phyloP scores from a whole-genome alignment of 2,797 vertebrate species.

The Sebastiscus albofasciatus region DNA sequence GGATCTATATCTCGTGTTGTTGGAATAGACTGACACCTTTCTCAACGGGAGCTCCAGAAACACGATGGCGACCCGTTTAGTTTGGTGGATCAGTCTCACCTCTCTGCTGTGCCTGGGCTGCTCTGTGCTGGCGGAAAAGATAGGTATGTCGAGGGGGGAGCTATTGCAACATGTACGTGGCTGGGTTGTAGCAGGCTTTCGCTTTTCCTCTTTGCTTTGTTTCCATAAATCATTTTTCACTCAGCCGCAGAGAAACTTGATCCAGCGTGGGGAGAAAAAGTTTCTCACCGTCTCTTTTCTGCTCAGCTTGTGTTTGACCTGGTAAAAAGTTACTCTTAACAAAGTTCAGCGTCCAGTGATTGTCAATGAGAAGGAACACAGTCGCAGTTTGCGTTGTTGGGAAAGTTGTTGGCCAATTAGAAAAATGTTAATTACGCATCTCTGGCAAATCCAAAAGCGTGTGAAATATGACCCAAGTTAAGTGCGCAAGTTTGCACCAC shows the following conservation, averaged over 20 bases:
- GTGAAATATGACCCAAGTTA: not conserved
- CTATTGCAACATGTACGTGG: not conserved
- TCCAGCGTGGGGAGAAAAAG: constrained; percentile 49
- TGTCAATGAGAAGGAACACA: not conserved
- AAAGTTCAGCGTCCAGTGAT: not conserved
- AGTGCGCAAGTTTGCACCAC: constrained; percentile 8
- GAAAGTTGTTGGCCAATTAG: not conserved
- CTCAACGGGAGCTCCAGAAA: constrained; percentile 28
- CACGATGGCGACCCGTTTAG: constrained; percentile 73
- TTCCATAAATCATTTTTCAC: constrained; percentile 18
- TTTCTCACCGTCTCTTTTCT: constrained; percentile 41
- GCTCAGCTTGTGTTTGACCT: constrained; percentile 19
- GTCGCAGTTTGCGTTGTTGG: not conserved
- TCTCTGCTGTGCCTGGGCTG: constrained; percentile 67
- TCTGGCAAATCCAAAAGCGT: not conserved
- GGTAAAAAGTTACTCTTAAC: constrained; percentile 5
- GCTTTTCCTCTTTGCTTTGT: not conserved
- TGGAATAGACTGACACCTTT: constrained; percentile 74
- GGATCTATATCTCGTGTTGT: constrained; percentile 9
- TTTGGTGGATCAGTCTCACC: constrained; percentile 73
- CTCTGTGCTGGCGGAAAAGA: constrained; percentile 75
- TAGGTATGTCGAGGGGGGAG: constrained; percentile 73
- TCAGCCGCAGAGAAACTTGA: constrained; percentile 52
- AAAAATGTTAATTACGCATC: constrained; percentile 1
- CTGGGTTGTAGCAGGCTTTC: constrained; percentile 4